These are phyloP conservation scores for Caenorhabditis doughertyi DNA, from an alignment of 2,888 invertebrate genomes.

Conservation along the genomic window DNA sequence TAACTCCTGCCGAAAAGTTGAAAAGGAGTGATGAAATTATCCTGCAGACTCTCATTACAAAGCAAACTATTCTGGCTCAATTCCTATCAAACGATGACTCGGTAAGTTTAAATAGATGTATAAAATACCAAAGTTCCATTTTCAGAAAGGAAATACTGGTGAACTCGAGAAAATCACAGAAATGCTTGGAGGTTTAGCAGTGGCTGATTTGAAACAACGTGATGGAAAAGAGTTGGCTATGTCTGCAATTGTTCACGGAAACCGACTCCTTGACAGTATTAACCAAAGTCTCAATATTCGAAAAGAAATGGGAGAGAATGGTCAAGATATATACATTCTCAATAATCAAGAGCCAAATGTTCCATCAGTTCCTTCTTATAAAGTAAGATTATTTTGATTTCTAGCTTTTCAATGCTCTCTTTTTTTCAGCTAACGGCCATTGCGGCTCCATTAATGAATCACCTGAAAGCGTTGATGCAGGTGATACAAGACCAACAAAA, in stretches of 20 bases:
- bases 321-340: slow-evolving; percentile 64
- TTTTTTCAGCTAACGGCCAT: slow-evolving; percentile 75
- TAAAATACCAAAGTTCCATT: neutral
- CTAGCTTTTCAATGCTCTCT: neutral
- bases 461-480: slow-evolving; percentile 81
- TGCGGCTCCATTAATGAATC: slow-evolving; percentile 83
- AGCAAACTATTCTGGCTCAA: slow-evolving; percentile 79
- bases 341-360: slow-evolving; percentile 71
- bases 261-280: slow-evolving; percentile 81
- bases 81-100: slow-evolving; percentile 73
- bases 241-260: slow-evolving; percentile 83
- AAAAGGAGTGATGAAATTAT: slow-evolving; percentile 82
- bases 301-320: slow-evolving; percentile 73
- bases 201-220: slow-evolving; percentile 86
- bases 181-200: slow-evolving; percentile 94
- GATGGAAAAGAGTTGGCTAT: slow-evolving; percentile 80
- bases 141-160: slow-evolving; percentile 73
- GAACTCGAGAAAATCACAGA: slow-evolving; percentile 87
- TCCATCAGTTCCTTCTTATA: slow-evolving; percentile 82
- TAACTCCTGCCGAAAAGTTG: slow-evolving; percentile 83
- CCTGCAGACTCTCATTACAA: slow-evolving; percentile 77
- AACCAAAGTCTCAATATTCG: slow-evolving; percentile 76
- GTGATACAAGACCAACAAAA: slow-evolving; percentile 80
- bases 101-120: slow-evolving; percentile 38
- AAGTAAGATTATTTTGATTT: slow-evolving; percentile 35